A percentile compares a stretch with the other conserved stretches of the same genome.
Conservation (phyloP, 2,797 vertebrate genomes). For the Cuculus canorus region DNA sequence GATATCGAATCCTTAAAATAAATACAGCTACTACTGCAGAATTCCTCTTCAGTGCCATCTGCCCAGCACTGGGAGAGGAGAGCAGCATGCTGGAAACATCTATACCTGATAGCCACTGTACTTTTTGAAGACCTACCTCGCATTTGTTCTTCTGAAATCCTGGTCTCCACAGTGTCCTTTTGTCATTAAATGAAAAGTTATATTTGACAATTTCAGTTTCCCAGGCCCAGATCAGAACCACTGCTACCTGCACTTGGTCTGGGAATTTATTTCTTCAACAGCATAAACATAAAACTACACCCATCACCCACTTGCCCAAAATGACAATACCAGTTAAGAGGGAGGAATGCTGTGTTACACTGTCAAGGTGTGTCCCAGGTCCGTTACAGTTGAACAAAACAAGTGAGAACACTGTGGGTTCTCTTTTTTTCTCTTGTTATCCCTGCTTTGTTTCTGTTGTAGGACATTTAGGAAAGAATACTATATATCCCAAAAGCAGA, state of each 20-base stretch:
- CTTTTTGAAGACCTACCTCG: background rate
- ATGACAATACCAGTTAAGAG: background rate
- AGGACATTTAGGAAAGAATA: background rate
- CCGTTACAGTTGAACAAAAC: background rate
- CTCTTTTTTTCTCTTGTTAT: background rate
- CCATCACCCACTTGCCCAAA: background rate
- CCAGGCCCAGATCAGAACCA: background rate
- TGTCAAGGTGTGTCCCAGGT: background rate
- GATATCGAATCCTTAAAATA: background rate
- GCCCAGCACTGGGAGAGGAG: background rate
- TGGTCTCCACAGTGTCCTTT: background rate
- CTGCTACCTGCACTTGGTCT: background rate
- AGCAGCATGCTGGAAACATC: background rate
- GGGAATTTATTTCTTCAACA: background rate
- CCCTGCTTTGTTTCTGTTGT: background rate
- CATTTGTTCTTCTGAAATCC: background rate
- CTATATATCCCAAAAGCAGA: background rate
- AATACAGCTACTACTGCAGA: background rate
- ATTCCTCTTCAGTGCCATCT: background rate
- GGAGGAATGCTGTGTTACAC: rapidly evolving
- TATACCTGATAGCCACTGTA: background rate
- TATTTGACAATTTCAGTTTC: background rate
- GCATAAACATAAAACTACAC: background rate
- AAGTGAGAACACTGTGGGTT: rapidly evolving
- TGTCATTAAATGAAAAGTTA: background rate